Percentiles rank a stretch among this genome's conserved stretches.
Conservation (phyloP, 2,888 invertebrate species). For the Ecdyonurus torrentis region DNA sequence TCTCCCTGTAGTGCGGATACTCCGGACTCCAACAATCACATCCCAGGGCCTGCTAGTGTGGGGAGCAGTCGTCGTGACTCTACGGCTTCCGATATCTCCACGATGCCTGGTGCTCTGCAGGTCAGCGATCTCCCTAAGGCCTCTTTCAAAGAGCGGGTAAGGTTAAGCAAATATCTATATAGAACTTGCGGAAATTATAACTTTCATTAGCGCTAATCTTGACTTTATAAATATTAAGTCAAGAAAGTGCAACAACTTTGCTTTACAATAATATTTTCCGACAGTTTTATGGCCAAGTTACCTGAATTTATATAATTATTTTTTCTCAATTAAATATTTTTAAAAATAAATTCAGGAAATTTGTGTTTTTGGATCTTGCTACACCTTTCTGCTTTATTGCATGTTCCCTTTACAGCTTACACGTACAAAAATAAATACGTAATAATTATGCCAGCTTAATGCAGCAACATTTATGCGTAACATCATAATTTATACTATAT, state of each 20-base stretch:
- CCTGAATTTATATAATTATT: not conserved
- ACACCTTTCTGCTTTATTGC: not conserved
- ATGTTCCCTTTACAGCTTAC: too few relatives aligned
- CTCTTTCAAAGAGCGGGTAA: constrained; percentile 48
- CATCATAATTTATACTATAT: too few relatives aligned
- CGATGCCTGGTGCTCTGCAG: constrained; percentile 10
- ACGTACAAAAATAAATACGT: too few relatives aligned
- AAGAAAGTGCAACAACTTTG: not conserved
- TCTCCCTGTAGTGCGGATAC: constrained; percentile 52
- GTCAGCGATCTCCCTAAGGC: constrained; percentile 34
- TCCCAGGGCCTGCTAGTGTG: not conserved
- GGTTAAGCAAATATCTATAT: constrained; percentile 33
- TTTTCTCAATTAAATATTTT: not conserved
- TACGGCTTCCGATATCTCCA: constrained; percentile 4
- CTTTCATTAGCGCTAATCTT: not conserved
- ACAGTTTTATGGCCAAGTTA: not conserved
- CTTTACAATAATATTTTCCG: not conserved
- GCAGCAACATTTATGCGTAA: too few relatives aligned
- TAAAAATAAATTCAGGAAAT: not conserved
- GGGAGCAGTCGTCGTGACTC: constrained; percentile 21
- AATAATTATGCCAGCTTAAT: too few relatives aligned
- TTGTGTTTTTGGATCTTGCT: not conserved
- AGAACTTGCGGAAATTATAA: too few relatives aligned
- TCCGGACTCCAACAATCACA: not conserved
- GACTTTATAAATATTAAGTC: constrained; percentile 25